Percentiles rank a stretch among this genome's conserved stretches.
Conservation (phyloP, 2,113 vertebrate genomes). For the Marmota monax region DNA sequence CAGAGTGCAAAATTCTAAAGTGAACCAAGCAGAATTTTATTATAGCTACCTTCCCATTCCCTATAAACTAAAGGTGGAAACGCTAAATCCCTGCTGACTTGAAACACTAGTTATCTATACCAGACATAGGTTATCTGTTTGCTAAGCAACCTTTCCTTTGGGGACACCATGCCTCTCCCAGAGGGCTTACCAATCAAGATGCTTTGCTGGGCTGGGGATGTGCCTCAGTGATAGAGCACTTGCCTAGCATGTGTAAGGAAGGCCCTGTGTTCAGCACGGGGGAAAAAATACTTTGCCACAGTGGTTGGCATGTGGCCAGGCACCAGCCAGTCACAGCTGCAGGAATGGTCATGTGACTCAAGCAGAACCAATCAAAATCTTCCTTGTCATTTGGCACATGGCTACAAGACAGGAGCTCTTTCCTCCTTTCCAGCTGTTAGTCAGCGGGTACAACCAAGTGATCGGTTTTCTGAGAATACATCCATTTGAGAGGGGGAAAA, state of each 20-base stretch:
- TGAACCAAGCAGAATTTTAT: not conserved
- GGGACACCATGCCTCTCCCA: not conserved
- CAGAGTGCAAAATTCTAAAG: not conserved
- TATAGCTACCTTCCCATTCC: not conserved
- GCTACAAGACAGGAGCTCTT: not conserved
- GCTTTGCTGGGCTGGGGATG: no score
- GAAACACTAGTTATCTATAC: not conserved
- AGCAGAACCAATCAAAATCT: not conserved
- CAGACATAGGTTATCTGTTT: not conserved
- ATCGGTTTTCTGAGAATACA: conserved; percentile 41
- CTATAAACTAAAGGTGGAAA: conserved; percentile 22
- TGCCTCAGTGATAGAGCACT: no score
- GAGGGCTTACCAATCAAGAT: not conserved
- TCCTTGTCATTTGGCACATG: not conserved
- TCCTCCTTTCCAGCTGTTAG: not conserved
- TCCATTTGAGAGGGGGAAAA: not conserved
- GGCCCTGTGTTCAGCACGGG: no score
- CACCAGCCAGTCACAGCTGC: not conserved
- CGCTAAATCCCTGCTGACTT: not conserved
- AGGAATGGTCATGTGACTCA: not conserved
- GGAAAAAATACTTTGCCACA: not conserved
- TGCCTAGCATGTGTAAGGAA: no score
- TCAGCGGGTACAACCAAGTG: not conserved
- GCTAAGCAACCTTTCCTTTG: not conserved
- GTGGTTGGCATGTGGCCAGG: not conserved